Evolutionary conservation across 2,797 vertebrate genomes (phyloP), one percentile per base, ranked within the genome.

Genomic region (Nannoperca australis): DNA sequence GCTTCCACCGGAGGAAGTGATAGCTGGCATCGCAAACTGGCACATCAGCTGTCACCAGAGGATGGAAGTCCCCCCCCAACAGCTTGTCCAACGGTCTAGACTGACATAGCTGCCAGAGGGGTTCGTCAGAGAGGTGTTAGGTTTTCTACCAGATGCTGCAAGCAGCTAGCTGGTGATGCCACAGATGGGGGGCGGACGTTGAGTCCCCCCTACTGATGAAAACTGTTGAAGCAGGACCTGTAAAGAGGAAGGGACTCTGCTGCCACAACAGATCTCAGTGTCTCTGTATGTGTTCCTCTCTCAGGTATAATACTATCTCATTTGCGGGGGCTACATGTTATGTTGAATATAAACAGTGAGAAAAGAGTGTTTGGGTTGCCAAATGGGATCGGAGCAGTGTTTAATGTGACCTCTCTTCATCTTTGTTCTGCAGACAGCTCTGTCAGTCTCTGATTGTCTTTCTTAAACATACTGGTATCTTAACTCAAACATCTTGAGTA

Each of bases 11-110:
- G 63, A 76, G 38, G 56, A 66, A 45, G 40, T 34, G 50, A 81
- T 70, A 24, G 60, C 38, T 78, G 53, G 45, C 67, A 71, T 77
- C 71, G 40, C 12, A 54, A 72, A 69, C 64, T 36, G 32, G 22
- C 67, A 76, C 78, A 73, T 84, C 51, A 24, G 34, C 47, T 73
- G 69, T 79, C 73, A 78, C 38, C 30, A 47, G 70, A 73, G 27
- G 8, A 62, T 67, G 62, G 24, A 27, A 27, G 62, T 62, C 73
- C 54, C 20, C 44, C 20, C 22, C 70, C 20, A 67, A 30, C 64
- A 78, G 64, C 70, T 70, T 68, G 42, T 61, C 44, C 51, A 74
- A 65, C 76, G 72, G 66, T 84, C 44, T 61, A 61, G 55, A 51
- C 17, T 20, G 76, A 84, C 58, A 72, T 32, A 51, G 49, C 68